These are phyloP conservation scores for Drosophila sucinea DNA, from an alignment of 1,140 invertebrate species.

Conservation along the genomic window DNA sequence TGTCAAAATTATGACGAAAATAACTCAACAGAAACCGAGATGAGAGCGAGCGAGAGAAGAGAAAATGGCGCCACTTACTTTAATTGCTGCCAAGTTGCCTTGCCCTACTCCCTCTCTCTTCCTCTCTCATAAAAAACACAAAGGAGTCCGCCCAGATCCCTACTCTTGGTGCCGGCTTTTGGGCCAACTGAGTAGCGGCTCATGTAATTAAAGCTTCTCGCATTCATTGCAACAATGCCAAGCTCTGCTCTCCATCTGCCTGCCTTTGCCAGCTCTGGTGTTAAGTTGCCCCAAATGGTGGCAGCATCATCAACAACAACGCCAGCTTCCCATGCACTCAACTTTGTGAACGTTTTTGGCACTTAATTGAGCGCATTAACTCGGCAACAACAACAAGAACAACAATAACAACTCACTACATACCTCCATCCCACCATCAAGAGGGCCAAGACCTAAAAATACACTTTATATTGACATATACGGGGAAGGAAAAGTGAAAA, in stretches of 20 bases:
- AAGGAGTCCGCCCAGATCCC: not conserved
- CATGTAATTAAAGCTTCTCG: constrained; percentile 55
- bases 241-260: not conserved
- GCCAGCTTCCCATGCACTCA: constrained; percentile 28
- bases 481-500: constrained; percentile 20
- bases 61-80: constrained; percentile 59
- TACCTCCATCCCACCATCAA: not conserved
- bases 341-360: constrained; percentile 29
- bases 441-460: not conserved
- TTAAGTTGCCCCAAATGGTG: constrained; percentile 23
- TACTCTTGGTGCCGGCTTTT: not conserved
- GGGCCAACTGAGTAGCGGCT: constrained; percentile 31
- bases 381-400: constrained; percentile 23
- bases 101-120: not conserved
- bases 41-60: constrained; percentile 21
- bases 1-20: constrained; percentile 22
- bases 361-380: constrained; percentile 55
- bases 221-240: constrained; percentile 54
- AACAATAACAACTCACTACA: not conserved
- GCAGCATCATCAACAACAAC: constrained; percentile 5
- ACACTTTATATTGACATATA: constrained; percentile 12
- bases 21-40: constrained; percentile 8
- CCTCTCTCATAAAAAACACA: constrained; percentile 20
- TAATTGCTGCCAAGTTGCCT: constrained; percentile 45
- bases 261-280: constrained; percentile 7